Base-by-base conservation (phyloP, 2,797 vertebrate genomes). In the Synaphobranchus kaupii region DNA sequence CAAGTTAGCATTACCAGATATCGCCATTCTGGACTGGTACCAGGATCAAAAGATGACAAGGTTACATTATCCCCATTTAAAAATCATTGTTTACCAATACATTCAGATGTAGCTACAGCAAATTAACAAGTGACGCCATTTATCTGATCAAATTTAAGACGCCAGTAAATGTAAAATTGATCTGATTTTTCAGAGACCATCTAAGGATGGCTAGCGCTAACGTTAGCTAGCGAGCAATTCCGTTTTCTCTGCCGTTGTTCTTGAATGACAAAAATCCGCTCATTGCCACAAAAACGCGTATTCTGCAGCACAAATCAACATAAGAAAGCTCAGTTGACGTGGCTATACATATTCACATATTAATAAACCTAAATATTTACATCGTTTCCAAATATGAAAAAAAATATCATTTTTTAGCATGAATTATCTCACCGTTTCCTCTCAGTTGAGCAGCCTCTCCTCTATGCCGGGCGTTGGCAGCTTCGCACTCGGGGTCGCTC, bases 401-500 rank as follows among this genome's bases (percentile, higher is more conserved):
- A 39, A 58, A 52, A 84, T 73, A 44, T 22, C 8, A 7, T n/a
- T 25, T 76, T 78, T 54, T 60, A 28, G 50, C 34, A 47, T 56
- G 68, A 71, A 15, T 22, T 25, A 86, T 88, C 93, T 80, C 92
- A 95, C 94, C 93, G 34, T 60, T 39, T 48, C 89, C 34, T 50
- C 86, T 48, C 91, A 90, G 2, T 87, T 15, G 87, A 90, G 86
- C 83, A 86, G 92, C 47, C 89, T 39, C 92, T 93, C 47, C 89
- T 39, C 92, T 93, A 90, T 90, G 92, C 94, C 95, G 95, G 95
- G 95, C 94, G 95, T 95, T 95, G 95, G 94, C 95, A 96, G 92
- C 91, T 94, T 44, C 25, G 66, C 63, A 66, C 82, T 80, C 48
- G 86, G 88, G 88, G 88, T 85, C 84, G 68, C 86, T 73, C 86